Conservation (phyloP, 2,113 vertebrate genomes). For the Cebus imitator region DNA sequence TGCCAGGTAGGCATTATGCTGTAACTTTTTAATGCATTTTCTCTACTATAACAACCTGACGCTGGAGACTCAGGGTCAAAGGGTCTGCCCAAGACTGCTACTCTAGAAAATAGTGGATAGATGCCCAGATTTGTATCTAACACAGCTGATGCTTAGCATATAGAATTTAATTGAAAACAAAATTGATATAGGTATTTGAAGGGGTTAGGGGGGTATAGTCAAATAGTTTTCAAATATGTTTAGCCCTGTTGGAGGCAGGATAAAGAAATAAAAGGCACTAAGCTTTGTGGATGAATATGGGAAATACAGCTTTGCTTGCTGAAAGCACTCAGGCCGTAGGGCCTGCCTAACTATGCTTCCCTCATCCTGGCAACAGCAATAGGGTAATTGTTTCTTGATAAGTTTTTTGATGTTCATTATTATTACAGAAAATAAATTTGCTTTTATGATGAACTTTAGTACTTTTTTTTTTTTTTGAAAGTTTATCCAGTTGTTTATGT, state of each 20-base stretch:
- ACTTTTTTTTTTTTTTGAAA: background rate
- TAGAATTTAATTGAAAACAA: background rate
- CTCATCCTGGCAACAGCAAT: background rate
- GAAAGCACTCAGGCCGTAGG: background rate
- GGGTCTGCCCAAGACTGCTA: background rate
- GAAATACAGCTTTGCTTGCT: background rate
- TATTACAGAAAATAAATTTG: background rate
- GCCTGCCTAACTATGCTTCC: background rate
- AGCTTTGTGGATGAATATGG: background rate
- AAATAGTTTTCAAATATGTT: background rate
- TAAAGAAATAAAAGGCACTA: background rate
- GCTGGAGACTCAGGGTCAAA: background rate
- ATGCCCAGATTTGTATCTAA: background rate
- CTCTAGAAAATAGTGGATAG: background rate
- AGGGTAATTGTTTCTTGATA: constrained; percentile 1
- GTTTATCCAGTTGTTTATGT: constrained; percentile 26
- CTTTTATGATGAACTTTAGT: background rate
- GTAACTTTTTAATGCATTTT: background rate
- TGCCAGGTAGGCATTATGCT: background rate
- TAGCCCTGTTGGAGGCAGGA: background rate
- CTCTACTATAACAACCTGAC: background rate
- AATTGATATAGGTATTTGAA: background rate
- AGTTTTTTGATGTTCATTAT: constrained; percentile 5
- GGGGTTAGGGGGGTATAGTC: background rate
- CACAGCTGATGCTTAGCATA: background rate